A percentile compares a stretch with the other conserved stretches of the same genome.
These are phyloP conservation scores for Cremastobaeus sp. DNA, from an alignment of 2,888 invertebrate genomes.

Conservation along the genomic window DNA sequence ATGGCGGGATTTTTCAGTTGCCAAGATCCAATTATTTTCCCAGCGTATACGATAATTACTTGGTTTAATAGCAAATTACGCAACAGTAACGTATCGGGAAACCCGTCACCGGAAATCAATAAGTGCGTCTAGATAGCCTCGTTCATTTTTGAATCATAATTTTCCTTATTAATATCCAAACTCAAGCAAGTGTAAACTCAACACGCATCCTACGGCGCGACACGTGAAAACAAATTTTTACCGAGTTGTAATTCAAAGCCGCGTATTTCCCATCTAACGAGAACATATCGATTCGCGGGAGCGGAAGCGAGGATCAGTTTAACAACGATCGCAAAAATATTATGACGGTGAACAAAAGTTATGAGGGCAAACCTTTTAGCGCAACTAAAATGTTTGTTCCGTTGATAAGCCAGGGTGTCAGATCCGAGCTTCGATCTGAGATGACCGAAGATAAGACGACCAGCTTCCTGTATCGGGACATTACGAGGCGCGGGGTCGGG, in stretches of 20 bases:
- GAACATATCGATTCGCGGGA: conserved; percentile 20
- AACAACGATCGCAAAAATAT: conserved; percentile 15
- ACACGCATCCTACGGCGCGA: conserved; percentile 23
- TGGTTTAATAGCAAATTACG: no score
- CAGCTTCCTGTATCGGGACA: conserved; percentile 26
- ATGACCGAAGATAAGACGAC: conserved; percentile 20
- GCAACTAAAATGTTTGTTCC: conserved; percentile 29
- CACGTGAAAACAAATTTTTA: conserved; percentile 40
- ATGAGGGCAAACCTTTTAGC: conserved; percentile 20
- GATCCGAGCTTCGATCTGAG: conserved; percentile 14
- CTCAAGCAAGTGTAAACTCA: conserved; percentile 40
- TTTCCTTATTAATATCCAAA: conserved; percentile 43
- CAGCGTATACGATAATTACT: no score
- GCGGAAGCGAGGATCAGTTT: conserved; percentile 2
- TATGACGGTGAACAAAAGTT: conserved; percentile 8
- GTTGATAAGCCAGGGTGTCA: conserved; percentile 16
- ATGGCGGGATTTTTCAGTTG: no score
- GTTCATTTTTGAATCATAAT: conserved; percentile 42
- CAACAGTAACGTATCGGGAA: no score
- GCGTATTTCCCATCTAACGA: conserved; percentile 17
- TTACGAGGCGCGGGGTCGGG: neutral
- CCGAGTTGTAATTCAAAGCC: conserved; percentile 8
- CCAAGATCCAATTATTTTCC: no score
- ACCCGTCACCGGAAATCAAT: no score
- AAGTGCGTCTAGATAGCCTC: no score